These are phyloP conservation scores for Darwinula stevensoni DNA, from an alignment of 2,888 invertebrate genomes.

Conservation along the genomic window DNA sequence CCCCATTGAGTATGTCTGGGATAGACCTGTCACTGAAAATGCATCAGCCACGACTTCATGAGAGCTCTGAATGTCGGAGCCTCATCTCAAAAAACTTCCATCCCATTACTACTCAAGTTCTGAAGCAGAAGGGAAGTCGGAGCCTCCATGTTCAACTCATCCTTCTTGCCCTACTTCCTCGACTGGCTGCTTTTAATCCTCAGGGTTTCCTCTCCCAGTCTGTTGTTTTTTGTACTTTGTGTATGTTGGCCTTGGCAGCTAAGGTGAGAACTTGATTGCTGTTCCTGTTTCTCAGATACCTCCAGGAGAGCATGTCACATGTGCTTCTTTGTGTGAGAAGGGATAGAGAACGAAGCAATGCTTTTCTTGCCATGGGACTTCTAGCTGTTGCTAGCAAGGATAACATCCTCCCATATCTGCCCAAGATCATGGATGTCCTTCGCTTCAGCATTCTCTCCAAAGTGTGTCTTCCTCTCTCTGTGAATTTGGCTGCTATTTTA, in stretches of 20 bases:
- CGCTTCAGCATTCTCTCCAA: constrained; percentile 38
- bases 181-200: constrained; percentile 73
- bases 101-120: constrained; percentile 26
- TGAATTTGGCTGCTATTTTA: neutral
- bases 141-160: constrained; percentile 58
- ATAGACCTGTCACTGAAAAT: no score
- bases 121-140: constrained; percentile 39
- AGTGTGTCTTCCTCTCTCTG: constrained; percentile 10
- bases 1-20: no score
- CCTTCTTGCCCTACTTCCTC: constrained; percentile 53
- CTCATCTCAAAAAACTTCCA: neutral
- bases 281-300: constrained; percentile 20
- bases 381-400: constrained; percentile 62
- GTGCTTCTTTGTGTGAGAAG: constrained; percentile 41
- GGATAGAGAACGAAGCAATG: constrained; percentile 55
- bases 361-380: constrained; percentile 66
- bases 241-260: neutral
- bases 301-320: constrained; percentile 42
- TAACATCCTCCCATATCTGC: constrained; percentile 45
- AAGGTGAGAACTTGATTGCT: constrained; percentile 5
- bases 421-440: constrained; percentile 55
- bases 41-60: no score
- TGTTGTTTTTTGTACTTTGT: constrained; percentile 9
- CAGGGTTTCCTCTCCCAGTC: constrained; percentile 38
- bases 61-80: neutral